Percentiles rank a stretch among this genome's conserved stretches.
These are phyloP conservation scores for Lycophotia porphyrea DNA, from an alignment of 2,888 invertebrate genomes.

Conservation along the genomic window DNA sequence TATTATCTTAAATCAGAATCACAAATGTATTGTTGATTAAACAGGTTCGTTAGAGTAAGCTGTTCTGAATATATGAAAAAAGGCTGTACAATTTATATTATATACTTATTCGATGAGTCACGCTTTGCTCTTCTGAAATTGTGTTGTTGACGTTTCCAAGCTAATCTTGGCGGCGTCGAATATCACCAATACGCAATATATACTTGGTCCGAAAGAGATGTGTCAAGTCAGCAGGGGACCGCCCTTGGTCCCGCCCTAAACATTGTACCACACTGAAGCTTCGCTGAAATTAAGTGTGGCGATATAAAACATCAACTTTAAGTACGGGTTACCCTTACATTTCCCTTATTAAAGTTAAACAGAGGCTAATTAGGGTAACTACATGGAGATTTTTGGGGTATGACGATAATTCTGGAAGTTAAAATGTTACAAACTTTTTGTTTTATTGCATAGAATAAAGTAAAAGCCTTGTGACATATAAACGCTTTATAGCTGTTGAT, in stretches of 20 bases:
- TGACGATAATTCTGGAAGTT: slow-evolving; percentile 25
- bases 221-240: slow-evolving; percentile 71
- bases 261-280: slow-evolving; percentile 60
- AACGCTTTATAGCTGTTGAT: neutral
- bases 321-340: slow-evolving; percentile 53
- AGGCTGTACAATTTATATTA: neutral
- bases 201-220: slow-evolving; percentile 55
- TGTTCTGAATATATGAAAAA: slow-evolving; percentile 13
- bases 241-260: slow-evolving; percentile 57
- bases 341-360: slow-evolving; percentile 64
- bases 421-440: slow-evolving; percentile 26
- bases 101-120: slow-evolving; percentile 35
- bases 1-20: slow-evolving; percentile 34
- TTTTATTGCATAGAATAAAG: neutral
- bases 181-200: slow-evolving; percentile 65
- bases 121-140: slow-evolving; percentile 29
- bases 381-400: slow-evolving; percentile 60
- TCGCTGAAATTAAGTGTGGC: slow-evolving; percentile 63
- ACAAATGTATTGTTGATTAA: neutral
- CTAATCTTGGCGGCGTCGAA: slow-evolving; percentile 61
- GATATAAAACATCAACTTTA: slow-evolving; percentile 64
- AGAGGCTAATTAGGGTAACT: slow-evolving; percentile 67
- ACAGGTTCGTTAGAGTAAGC: neutral
- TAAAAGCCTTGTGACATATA: slow-evolving; percentile 14
- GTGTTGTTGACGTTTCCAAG: slow-evolving; percentile 60